phyloP scores from a whole-genome alignment of 2,113 vertebrate genomes.

The Trematocara nigrifrons region DNA sequence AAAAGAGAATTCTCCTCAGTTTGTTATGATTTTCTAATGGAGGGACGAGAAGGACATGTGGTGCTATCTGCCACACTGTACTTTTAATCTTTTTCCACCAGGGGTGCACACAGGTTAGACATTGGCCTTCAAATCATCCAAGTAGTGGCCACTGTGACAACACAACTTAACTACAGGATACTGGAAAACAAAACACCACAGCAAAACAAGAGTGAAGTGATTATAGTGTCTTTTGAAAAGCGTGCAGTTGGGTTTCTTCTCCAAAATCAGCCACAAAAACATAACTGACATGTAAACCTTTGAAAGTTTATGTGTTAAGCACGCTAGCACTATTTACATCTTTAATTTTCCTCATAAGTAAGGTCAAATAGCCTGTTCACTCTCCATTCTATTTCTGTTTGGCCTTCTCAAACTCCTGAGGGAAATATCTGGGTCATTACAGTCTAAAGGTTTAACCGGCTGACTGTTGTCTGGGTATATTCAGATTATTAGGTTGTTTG shows the following conservation, averaged over 20 bases:
- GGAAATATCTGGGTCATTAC: neutral
- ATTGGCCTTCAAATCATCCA: neutral
- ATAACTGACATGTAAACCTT: neutral
- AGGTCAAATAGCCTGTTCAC: neutral
- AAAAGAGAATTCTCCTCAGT: neutral
- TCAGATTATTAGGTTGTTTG: neutral
- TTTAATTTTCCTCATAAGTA: neutral
- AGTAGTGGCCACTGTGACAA: neutral
- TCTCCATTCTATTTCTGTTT: neutral
- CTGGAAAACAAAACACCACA: neutral
- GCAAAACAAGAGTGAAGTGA: neutral
- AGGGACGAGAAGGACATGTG: neutral
- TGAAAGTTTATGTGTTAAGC: neutral
- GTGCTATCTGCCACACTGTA: neutral
- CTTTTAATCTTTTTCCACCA: neutral
- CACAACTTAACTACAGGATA: neutral
- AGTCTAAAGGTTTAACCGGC: neutral
- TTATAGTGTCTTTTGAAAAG: neutral
- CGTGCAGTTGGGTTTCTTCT: neutral
- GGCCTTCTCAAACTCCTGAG: neutral
- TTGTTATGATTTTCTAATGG: neutral
- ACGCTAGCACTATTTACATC: neutral
- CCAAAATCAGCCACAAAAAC: neutral
- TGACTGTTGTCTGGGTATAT: neutral
- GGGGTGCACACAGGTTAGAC: neutral